These are phyloP conservation scores for Buceros bicornis DNA, from an alignment of 2,797 vertebrate genomes.

Conservation along the genomic window DNA sequence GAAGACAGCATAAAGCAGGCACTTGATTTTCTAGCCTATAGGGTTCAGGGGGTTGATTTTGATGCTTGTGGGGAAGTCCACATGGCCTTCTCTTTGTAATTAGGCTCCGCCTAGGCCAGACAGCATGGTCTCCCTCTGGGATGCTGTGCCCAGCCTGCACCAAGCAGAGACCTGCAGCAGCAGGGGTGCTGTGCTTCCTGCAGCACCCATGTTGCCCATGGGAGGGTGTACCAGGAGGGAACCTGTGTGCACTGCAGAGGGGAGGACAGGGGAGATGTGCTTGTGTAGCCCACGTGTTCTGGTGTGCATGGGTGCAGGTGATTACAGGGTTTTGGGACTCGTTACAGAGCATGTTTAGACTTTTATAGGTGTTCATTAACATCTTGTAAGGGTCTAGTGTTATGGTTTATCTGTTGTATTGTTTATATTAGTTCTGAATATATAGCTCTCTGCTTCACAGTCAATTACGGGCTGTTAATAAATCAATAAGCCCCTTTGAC, in stretches of 20 bases:
- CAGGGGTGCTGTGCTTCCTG: background rate
- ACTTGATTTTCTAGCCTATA: background rate
- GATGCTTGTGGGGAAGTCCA: rapidly evolving
- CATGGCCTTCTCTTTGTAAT: rapidly evolving
- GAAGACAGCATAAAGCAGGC: background rate
- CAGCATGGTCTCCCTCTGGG: rapidly evolving
- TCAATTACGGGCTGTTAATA: background rate
- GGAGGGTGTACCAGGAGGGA: background rate
- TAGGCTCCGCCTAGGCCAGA: background rate
- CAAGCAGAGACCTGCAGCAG: rapidly evolving
- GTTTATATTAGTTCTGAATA: background rate
- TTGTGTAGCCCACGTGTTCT: rapidly evolving
- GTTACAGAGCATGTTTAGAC: background rate
- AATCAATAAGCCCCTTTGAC: background rate
- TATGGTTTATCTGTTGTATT: background rate
- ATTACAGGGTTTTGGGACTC: background rate
- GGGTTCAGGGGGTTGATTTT: background rate
- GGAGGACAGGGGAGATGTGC: background rate
- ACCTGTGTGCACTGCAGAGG: rapidly evolving
- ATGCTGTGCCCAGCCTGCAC: too few relatives aligned
- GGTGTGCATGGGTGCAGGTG: rapidly evolving
- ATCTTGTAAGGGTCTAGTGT: background rate
- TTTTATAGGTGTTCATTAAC: background rate
- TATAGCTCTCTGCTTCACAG: background rate
- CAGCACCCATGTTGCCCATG: rapidly evolving